These are phyloP conservation scores for Phrynosoma platyrhinos DNA, from an alignment of 2,113 vertebrate species.

Conservation along the genomic window DNA sequence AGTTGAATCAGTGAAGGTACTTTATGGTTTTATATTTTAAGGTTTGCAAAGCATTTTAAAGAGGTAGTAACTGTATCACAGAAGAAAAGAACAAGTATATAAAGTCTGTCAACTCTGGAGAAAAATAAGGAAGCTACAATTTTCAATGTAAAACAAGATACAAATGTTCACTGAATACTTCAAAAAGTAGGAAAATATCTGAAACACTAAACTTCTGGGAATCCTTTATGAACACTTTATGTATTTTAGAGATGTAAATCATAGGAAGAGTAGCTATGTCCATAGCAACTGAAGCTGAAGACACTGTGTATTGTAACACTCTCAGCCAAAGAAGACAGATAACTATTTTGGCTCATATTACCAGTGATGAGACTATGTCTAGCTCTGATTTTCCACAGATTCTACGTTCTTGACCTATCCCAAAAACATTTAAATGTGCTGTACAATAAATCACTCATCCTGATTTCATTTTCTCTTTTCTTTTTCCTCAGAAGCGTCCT, in stretches of 20 bases:
- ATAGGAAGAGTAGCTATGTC: slow-evolving; percentile 78
- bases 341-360: slow-evolving; percentile 86
- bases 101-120: slow-evolving; percentile 37
- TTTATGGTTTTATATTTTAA: not conserved
- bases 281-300: slow-evolving; percentile 71
- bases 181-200: slow-evolving; percentile 66
- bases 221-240: slow-evolving; percentile 79
- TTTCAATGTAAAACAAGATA: slow-evolving; percentile 56
- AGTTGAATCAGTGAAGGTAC: not conserved
- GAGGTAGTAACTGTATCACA: slow-evolving; percentile 4
- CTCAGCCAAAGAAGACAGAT: slow-evolving; percentile 82
- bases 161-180: slow-evolving; percentile 64
- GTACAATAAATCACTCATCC: slow-evolving; percentile 78
- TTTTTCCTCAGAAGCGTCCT: slow-evolving; percentile 66
- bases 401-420: slow-evolving; percentile 79
- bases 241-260: slow-evolving; percentile 82
- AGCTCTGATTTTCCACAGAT: slow-evolving; percentile 84
- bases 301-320: slow-evolving; percentile 75
- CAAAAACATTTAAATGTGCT: slow-evolving; percentile 75
- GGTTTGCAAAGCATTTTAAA: not conserved
- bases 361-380: slow-evolving; percentile 85
- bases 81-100: slow-evolving; percentile 47
- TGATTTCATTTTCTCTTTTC: slow-evolving; percentile 67
- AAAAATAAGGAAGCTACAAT: slow-evolving; percentile 46
- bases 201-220: slow-evolving; percentile 70